phyloP scores from a whole-genome alignment of 2,888 invertebrate species.

The Machimus rusticus region DNA sequence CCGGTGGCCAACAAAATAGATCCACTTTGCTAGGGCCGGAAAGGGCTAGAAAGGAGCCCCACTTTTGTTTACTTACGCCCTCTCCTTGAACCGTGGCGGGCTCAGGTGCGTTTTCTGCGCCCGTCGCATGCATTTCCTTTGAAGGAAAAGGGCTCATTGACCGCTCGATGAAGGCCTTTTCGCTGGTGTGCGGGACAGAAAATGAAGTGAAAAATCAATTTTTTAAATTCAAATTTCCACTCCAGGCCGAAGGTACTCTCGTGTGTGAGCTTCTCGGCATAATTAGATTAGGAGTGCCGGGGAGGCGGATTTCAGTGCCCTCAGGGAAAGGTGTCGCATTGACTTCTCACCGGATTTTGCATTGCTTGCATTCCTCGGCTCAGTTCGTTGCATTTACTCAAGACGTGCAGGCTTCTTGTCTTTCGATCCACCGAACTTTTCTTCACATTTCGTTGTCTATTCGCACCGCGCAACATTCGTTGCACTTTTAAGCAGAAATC shows the following conservation, averaged over 20 bases:
- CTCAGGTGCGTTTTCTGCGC: not conserved
- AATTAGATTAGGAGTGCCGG: constrained; percentile 12
- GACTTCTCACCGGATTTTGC: not conserved
- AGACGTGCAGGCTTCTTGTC: not conserved
- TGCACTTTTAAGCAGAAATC: not conserved
- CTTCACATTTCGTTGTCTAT: not conserved
- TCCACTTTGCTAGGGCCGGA: not conserved
- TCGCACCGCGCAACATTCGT: not conserved
- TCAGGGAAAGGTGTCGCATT: not conserved
- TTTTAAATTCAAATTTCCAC: not conserved
- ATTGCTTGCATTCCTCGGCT: not conserved
- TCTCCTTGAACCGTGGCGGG: not conserved
- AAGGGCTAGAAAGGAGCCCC: not conserved
- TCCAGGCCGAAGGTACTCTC: not conserved
- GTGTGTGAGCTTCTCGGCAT: constrained; percentile 1
- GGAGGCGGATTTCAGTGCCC: not conserved
- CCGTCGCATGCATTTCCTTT: not conserved
- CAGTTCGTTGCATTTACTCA: not conserved
- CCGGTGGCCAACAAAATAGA: not conserved
- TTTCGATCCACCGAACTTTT: not conserved
- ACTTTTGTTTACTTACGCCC: not conserved
- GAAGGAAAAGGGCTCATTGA: not conserved
- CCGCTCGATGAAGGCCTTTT: not conserved
- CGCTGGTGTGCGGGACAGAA: not conserved
- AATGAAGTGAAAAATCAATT: not conserved